Percentiles rank a stretch among this genome's conserved stretches.
Evolutionary conservation across 2,888 invertebrate species (phyloP).

Genomic region (Trichogramma evanescens): DNA sequence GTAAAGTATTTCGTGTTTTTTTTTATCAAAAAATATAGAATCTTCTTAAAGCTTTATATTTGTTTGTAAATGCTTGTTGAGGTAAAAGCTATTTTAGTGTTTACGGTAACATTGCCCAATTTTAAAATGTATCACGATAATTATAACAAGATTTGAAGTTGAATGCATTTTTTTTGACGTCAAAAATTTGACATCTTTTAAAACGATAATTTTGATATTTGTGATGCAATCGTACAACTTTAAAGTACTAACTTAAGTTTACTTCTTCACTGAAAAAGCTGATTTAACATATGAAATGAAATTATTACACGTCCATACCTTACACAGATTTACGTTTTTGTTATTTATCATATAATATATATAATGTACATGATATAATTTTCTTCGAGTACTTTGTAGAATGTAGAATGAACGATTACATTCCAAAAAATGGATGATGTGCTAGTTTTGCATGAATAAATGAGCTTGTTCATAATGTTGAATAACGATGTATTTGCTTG

Average conservation of each 20-base stretch:
- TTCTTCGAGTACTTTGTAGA: no score
- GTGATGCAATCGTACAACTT: background rate
- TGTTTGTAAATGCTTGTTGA: conserved; percentile 19
- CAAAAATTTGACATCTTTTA: background rate
- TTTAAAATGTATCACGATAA: conserved; percentile 15
- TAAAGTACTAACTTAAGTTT: background rate
- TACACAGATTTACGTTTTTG: no score
- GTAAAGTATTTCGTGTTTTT: background rate
- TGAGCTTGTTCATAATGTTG: no score
- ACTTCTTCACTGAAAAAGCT: no score
- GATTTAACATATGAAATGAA: no score
- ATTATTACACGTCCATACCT: no score
- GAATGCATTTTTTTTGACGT: conserved; percentile 11
- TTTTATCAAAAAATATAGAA: conserved; percentile 5
- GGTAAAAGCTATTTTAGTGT: conserved; percentile 8
- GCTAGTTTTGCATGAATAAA: no score
- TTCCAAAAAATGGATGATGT: no score
- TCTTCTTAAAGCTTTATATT: conserved; percentile 20
- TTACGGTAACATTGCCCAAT: conserved; percentile 12
- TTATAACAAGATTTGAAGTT: conserved; percentile 19
- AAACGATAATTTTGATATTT: background rate
- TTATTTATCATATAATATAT: no score
- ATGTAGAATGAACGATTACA: no score
- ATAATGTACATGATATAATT: no score
- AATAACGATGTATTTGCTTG: no score